Conservation (phyloP, 2,113 vertebrate genomes). For the Dasyurus viverrinus region DNA sequence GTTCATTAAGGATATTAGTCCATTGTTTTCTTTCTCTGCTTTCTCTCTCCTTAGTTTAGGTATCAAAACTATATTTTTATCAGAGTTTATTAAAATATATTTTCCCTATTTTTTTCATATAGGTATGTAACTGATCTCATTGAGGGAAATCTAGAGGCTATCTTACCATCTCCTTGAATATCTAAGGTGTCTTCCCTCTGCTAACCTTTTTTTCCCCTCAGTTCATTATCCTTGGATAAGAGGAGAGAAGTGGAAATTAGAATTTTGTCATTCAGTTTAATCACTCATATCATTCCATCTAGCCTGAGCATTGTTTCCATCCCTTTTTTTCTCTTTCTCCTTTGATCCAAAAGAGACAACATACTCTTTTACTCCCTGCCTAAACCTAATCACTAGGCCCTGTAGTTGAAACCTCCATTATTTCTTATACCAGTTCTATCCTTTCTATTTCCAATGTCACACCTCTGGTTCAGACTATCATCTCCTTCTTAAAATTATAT, state of each 20-base stretch:
- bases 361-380: not conserved
- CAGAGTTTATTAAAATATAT: not conserved
- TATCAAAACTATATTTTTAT: not conserved
- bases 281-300: not conserved
- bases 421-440: not conserved
- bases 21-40: not conserved
- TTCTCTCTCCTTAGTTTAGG: not conserved
- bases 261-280: not conserved
- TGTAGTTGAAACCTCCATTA: not conserved
- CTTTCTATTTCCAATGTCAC: not conserved
- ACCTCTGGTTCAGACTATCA: not conserved
- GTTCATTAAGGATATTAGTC: not conserved
- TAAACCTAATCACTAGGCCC: not conserved
- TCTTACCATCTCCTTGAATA: not conserved
- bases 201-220: not conserved
- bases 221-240: not conserved
- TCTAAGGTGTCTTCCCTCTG: not conserved
- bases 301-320: not conserved
- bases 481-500: not conserved
- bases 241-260: not conserved
- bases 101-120: not conserved
- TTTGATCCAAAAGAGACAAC: not conserved
- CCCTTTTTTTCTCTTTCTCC: not conserved
- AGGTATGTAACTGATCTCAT: not conserved
- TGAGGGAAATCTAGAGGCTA: not conserved